Percentiles rank a stretch among this genome's conserved stretches.
phyloP scores from a whole-genome alignment of 2,888 invertebrate species.

The Charanyca ferruginea region DNA sequence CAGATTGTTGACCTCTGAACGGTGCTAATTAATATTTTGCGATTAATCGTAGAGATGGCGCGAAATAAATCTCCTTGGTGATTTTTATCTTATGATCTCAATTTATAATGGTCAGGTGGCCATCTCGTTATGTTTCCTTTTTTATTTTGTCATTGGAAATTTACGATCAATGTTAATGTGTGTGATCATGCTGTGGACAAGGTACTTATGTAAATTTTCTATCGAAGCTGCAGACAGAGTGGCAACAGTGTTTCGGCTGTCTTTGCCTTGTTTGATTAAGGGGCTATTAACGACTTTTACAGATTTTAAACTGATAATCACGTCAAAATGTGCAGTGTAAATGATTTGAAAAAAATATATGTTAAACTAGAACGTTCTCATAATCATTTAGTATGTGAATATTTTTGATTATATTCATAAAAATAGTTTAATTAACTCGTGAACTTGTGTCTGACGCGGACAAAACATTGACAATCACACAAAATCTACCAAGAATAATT shows the following conservation, averaged over 20 bases:
- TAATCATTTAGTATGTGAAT: too few species aligned
- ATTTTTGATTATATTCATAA: too few species aligned
- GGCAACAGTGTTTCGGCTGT: conserved; percentile 77
- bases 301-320: too few species aligned
- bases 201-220: conserved; percentile 81
- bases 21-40: conserved; percentile 83
- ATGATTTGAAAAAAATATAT: too few species aligned
- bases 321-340: too few species aligned
- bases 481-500: too few species aligned
- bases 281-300: too few species aligned
- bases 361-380: too few species aligned
- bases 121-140: conserved; percentile 73
- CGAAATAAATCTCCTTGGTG: conserved; percentile 80
- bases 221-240: conserved; percentile 83
- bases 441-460: too few species aligned
- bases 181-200: conserved; percentile 79
- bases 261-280: conserved; percentile 51
- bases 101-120: conserved; percentile 80
- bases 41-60: conserved; percentile 77
- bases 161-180: conserved; percentile 80
- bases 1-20: conserved; percentile 80
- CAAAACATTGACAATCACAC: too few species aligned
- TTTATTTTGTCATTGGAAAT: conserved; percentile 82
- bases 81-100: conserved; percentile 76
- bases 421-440: too few species aligned